phyloP scores from a whole-genome alignment of 1,140 invertebrate genomes.

The Tetranychus urticae region DNA sequence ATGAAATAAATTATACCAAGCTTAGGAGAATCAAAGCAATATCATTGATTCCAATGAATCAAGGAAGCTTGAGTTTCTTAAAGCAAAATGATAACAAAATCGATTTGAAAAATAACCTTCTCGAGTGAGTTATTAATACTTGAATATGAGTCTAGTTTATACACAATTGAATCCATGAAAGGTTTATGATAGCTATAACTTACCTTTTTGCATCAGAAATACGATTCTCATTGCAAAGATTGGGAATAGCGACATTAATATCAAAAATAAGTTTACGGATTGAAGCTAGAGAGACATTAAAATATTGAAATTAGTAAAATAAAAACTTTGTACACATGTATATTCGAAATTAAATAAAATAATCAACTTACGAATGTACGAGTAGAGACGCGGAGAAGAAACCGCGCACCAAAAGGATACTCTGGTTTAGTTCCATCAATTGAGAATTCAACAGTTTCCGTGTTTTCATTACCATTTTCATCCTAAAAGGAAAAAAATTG shows the following conservation, averaged over 20 bases:
- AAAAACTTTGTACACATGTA: neutral
- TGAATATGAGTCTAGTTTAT: neutral
- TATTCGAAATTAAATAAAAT: too few species aligned
- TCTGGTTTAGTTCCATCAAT: conserved; percentile 39
- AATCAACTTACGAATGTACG: conserved; percentile 36
- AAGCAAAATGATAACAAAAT: too few species aligned
- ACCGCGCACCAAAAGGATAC: conserved; percentile 38
- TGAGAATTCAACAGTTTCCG: conserved; percentile 42
- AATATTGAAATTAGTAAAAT: neutral
- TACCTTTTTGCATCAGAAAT: conserved; percentile 30
- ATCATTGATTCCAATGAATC: too few species aligned
- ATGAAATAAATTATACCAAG: too few species aligned
- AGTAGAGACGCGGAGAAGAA: conserved; percentile 46
- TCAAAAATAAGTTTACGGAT: conserved; percentile 32
- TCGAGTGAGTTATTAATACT: too few species aligned
- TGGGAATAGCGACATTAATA: conserved; percentile 35
- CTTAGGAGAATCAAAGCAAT: too few species aligned
- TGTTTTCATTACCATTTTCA: conserved; percentile 28
- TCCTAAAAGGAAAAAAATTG: conserved; percentile 28
- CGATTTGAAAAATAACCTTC: too few species aligned
- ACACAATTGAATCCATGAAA: neutral
- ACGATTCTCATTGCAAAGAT: conserved; percentile 31
- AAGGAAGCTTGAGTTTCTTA: too few species aligned
- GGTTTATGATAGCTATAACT: conserved; percentile 4
- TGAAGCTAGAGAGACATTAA: conserved; percentile 19